Evolutionary conservation across 35 echinoderm and acorn worm genomes (phyloP).

Genomic region (Lytechinus pictus): DNA sequence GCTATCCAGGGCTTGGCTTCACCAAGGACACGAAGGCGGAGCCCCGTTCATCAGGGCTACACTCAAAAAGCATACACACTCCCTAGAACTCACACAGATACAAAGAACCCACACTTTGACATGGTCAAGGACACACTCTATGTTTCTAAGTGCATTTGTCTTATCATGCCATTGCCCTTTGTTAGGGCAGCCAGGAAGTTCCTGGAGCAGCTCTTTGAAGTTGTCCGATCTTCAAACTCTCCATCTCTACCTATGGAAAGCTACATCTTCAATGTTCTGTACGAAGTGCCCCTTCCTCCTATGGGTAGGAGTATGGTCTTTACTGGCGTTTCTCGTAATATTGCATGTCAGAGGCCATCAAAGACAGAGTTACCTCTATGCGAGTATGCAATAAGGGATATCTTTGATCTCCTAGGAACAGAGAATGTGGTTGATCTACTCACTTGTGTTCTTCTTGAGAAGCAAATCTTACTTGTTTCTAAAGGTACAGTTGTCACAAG

Average conservation of each 20-base stretch:
- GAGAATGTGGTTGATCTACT: constrained; percentile 88
- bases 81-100: constrained; percentile 63
- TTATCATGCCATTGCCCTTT: constrained; percentile 79
- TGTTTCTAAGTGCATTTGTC: constrained; percentile 90
- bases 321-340: constrained; percentile 55
- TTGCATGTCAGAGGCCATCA: constrained; percentile 82
- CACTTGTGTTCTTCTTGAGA: constrained; percentile 91
- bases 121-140: constrained; percentile 87
- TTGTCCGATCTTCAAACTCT: constrained; percentile 52
- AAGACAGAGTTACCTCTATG: constrained; percentile 80
- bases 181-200: constrained; percentile 77
- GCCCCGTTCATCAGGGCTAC: constrained; percentile 61
- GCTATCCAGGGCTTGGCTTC: constrained; percentile 70
- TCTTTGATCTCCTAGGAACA: constrained; percentile 78
- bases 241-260: constrained; percentile 75
- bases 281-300: constrained; percentile 82
- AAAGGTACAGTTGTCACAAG: constrained; percentile 58
- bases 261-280: constrained; percentile 92
- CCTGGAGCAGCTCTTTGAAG: constrained; percentile 77
- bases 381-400: constrained; percentile 80
- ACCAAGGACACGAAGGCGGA: constrained; percentile 48
- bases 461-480: constrained; percentile 90
- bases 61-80: constrained; percentile 68
- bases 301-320: constrained; percentile 86
- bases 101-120: constrained; percentile 67